Base-by-base conservation (phyloP, 92 coral and sea anemone genomes). In the Epizoanthus rinbou region DNA sequence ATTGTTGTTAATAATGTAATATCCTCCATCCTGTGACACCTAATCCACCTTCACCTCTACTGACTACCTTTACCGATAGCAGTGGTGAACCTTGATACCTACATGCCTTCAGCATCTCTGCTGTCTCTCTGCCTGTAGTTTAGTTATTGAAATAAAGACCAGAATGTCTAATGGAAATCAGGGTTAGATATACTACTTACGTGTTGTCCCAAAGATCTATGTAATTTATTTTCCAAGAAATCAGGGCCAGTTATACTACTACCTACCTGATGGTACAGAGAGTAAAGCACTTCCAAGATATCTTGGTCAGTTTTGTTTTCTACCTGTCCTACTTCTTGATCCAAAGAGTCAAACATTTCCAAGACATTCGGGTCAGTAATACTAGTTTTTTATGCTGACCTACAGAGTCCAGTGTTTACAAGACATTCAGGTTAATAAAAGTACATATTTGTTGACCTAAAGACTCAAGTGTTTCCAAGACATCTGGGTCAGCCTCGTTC, bases 231-330 rank as follows among this genome's bases (percentile, higher is more conserved):
- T 54, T 91, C 95, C 59, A 84, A 87, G 16, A 93, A 92, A 62
- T 91, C 94, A 4, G 98, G 95, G 62, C 89, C 93, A 59, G 98
- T 93, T 14, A 50, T 39, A 59, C 8, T 11, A 75, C 56, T 24
- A 93, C 94, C 43, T 24, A 93, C 98, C 90, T 91, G 94, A 65
- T 89, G 94, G n/a, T 94, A 93, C 28, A 93, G 73, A 21, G 91
- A 86, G 53, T 91, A 94, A 25, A 89, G 84, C 22, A 93, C 89
- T 54, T 93, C 95, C 53, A 84, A 86, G n/a, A 93, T 92, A 67
- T 91, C 94, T 14, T 94, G 97, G 56, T 93, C 93, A 59, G 43
- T 37, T 6, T 3, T n/a, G n/a, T 94, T 91, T 37, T 37, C 8
- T 19, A 67, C 57, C 31, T 28, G 31, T 28, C 31, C 1, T 19